These are phyloP conservation scores for Falco peregrinus DNA, from an alignment of 2,797 vertebrate genomes.

Conservation along the genomic window DNA sequence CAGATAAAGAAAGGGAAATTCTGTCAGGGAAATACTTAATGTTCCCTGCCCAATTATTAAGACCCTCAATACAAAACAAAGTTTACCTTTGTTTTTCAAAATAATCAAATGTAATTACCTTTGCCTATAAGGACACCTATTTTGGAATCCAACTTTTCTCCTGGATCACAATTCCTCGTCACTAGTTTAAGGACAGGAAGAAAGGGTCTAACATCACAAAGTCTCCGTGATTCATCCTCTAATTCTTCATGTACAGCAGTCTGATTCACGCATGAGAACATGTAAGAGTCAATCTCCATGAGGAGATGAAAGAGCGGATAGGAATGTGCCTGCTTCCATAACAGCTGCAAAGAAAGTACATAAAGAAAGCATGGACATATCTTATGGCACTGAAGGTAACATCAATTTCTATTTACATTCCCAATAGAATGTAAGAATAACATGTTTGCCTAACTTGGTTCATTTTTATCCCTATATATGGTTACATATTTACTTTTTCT, in stretches of 20 bases:
- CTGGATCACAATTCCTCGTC: conserved; percentile 91
- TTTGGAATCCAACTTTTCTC: conserved; percentile 95
- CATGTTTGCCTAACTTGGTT: background rate
- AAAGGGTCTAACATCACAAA: conserved; percentile 96
- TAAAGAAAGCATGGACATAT: background rate
- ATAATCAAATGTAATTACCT: conserved; percentile 77
- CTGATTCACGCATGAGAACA: conserved; percentile 98
- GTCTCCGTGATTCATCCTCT: conserved; percentile 93
- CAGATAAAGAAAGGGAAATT: background rate
- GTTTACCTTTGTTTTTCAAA: background rate
- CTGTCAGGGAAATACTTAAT: background rate
- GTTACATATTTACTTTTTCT: background rate
- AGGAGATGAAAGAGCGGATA: conserved; percentile 93
- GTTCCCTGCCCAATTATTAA: background rate
- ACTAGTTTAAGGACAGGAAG: conserved; percentile 94
- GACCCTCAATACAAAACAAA: background rate
- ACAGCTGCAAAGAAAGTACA: conserved; percentile 79
- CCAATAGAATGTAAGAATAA: background rate
- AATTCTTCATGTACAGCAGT: conserved; percentile 96
- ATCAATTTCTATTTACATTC: background rate
- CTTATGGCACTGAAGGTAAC: background rate
- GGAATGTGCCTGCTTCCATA: conserved; percentile 96
- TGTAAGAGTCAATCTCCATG: conserved; percentile 95
- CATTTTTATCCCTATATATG: background rate
- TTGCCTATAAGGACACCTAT: conserved; percentile 97